Conservation (phyloP, 2,797 vertebrate species). For the Saxicola maurus region DNA sequence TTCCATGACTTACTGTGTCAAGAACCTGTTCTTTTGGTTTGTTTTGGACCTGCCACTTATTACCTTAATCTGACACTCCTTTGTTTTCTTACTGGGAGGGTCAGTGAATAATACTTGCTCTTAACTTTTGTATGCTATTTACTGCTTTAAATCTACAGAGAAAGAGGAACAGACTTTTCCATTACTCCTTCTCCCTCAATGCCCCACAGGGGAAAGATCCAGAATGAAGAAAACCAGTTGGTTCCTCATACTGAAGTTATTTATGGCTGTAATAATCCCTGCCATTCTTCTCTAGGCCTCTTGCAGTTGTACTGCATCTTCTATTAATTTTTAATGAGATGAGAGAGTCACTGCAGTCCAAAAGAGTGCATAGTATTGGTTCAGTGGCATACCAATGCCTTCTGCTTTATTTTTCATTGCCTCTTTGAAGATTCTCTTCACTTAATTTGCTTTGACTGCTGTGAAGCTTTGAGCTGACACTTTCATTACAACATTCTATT, state of each 20-base stretch:
- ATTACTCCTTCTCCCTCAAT: background rate
- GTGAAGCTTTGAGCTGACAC: background rate
- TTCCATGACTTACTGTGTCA: background rate
- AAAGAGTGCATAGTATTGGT: background rate
- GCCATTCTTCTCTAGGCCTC: background rate
- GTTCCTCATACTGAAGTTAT: background rate
- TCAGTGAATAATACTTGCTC: background rate
- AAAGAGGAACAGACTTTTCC: background rate
- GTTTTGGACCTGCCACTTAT: slow-evolving; percentile 19
- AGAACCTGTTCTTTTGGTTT: slow-evolving; percentile 37
- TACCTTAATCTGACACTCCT: slow-evolving; percentile 44
- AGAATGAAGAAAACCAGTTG: background rate
- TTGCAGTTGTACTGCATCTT: background rate
- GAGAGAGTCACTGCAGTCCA: background rate
- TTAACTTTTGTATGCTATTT: background rate
- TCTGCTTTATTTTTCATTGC: background rate
- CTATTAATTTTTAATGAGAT: background rate
- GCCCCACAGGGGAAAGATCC: background rate
- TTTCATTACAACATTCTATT: background rate
- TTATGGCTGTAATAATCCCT: background rate
- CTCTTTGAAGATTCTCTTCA: background rate
- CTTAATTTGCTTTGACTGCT: background rate
- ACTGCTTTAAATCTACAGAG: background rate
- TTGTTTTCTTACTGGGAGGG: slow-evolving; percentile 58
- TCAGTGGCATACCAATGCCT: background rate